phyloP scores from a whole-genome alignment of 1,140 invertebrate genomes.

The Littorina saxatilis region DNA sequence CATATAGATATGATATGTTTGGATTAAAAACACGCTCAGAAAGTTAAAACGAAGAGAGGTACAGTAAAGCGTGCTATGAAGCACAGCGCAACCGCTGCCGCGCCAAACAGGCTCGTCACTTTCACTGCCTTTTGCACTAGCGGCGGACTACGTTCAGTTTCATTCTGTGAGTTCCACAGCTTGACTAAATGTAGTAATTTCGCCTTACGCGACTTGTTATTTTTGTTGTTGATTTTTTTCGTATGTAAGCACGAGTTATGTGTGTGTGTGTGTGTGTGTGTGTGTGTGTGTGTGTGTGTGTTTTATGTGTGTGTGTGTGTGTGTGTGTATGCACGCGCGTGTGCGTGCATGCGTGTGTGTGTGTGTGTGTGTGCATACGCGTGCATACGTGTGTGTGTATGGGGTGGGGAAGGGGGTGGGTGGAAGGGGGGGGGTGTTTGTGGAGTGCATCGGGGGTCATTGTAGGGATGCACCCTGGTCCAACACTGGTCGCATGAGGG shows the following conservation, averaged over 20 bases:
- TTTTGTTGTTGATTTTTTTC: background rate
- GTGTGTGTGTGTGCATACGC: background rate
- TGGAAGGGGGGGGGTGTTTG: no score
- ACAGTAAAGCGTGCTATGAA: no score
- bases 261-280: background rate
- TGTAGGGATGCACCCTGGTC: background rate
- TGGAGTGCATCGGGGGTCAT: background rate
- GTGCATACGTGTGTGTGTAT: background rate
- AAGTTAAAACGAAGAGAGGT: no score
- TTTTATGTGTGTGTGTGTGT: slow-evolving; percentile 6
- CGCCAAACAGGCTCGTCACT: no score
- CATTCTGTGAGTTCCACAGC: no score
- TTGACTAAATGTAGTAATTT: no score
- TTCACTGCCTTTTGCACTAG: background rate
- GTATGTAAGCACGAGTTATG: background rate
- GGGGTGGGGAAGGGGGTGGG: background rate
- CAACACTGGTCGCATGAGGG: background rate
- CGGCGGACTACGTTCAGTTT: no score
- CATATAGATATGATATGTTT: no score
- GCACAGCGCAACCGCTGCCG: no score
- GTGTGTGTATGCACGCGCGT: slow-evolving; percentile 5
- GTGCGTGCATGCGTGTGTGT: background rate
- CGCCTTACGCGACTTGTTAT: no score
- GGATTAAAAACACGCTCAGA: no score
- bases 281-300: slow-evolving; percentile 8